Conservation (phyloP, 2,113 vertebrate species). For the Chlamydotis undulata region DNA sequence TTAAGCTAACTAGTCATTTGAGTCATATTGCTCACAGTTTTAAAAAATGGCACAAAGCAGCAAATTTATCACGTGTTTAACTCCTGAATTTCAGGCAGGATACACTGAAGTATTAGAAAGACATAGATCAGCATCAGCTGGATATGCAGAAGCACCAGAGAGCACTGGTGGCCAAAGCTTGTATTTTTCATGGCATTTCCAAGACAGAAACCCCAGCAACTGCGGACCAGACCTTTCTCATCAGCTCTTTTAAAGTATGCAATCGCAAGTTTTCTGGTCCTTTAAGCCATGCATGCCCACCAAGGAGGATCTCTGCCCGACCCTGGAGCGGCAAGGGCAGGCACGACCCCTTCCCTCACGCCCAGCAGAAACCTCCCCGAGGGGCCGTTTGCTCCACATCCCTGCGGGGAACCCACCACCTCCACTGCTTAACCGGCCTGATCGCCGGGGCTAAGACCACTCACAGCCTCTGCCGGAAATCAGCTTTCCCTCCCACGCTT, state of each 20-base stretch:
- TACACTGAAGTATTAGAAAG: neutral
- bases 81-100: neutral
- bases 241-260: neutral
- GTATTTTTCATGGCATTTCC: neutral
- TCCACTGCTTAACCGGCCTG: accelerated
- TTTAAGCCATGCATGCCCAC: neutral
- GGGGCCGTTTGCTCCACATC: neutral
- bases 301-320: neutral
- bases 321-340: accelerated
- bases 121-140: too few relatives aligned
- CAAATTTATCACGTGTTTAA: neutral
- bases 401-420: accelerated
- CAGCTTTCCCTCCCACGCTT: neutral
- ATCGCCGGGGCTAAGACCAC: accelerated
- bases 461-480: neutral
- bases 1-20: neutral
- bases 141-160: neutral
- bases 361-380: neutral
- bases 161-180: accelerated
- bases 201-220: neutral
- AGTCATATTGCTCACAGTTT: neutral
- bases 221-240: too few relatives aligned
- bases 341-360: neutral
- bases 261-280: neutral
- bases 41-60: neutral